Conservation (phyloP, 92 coral and sea anemone genomes). For the Metridium senile region DNA sequence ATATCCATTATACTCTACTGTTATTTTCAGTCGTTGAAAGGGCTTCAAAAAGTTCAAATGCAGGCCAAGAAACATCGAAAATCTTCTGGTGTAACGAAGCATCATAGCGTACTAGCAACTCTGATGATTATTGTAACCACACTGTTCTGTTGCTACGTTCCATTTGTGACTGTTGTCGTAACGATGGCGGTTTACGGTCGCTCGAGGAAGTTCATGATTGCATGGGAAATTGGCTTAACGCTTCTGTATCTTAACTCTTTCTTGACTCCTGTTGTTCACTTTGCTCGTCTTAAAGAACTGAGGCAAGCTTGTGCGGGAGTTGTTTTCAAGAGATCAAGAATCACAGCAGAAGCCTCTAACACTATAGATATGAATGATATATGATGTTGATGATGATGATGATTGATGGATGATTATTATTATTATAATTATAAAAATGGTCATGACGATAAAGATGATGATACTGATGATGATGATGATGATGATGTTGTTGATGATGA, state of each 20-base stretch:
- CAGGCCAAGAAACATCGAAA: neutral
- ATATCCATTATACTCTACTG: conserved; percentile 23
- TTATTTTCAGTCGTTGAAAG: conserved; percentile 22
- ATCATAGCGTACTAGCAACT: conserved; percentile 17
- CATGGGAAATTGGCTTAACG: conserved; percentile 31
- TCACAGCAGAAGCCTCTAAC: too few species aligned
- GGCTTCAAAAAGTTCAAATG: conserved; percentile 7
- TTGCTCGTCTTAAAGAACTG: conserved; percentile 26
- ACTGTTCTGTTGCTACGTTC: conserved; percentile 26
- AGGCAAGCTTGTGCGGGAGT: conserved; percentile 11
- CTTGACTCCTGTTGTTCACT: conserved; percentile 28
- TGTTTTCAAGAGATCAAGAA: neutral
- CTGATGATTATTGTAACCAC: conserved; percentile 6
- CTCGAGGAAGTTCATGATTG: conserved; percentile 19
- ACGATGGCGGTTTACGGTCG: conserved; percentile 33
- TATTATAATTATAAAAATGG: too few species aligned
- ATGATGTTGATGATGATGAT: too few species aligned
- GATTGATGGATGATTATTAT: too few species aligned
- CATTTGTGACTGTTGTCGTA: conserved; percentile 26
- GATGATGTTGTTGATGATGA: too few species aligned
- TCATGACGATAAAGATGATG: too few species aligned
- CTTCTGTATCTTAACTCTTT: conserved; percentile 31
- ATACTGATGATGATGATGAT: too few species aligned
- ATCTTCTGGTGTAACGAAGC: neutral
- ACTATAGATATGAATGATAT: too few species aligned